phyloP scores from a whole-genome alignment of 2,888 invertebrate species.

The Eustalomyia histrio region DNA sequence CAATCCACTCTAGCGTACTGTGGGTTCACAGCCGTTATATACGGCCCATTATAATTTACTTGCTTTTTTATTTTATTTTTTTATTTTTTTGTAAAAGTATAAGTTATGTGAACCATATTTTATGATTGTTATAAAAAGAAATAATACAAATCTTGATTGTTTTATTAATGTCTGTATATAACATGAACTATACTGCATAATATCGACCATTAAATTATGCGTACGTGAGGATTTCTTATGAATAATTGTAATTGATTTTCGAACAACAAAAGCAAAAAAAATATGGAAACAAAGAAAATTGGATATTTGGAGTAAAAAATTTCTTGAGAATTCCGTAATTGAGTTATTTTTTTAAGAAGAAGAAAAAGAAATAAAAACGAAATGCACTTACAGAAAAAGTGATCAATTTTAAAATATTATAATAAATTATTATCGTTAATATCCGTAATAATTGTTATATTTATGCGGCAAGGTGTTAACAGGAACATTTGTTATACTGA shows the following conservation, averaged over 20 bases:
- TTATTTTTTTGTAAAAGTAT: slow-evolving; percentile 41
- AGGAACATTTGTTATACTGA: no score
- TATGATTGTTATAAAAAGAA: slow-evolving; percentile 49
- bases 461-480: no score
- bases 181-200: slow-evolving; percentile 53
- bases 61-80: no score
- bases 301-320: slow-evolving; percentile 48
- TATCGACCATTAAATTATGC: slow-evolving; percentile 63
- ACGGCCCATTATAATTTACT: background rate
- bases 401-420: background rate
- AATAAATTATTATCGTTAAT: no score
- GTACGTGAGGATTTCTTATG: slow-evolving; percentile 61
- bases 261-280: slow-evolving; percentile 29
- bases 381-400: background rate
- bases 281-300: slow-evolving; percentile 38
- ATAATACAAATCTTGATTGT: slow-evolving; percentile 45
- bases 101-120: slow-evolving; percentile 56
- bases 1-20: background rate
- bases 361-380: no score
- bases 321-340: slow-evolving; percentile 50
- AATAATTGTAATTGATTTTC: slow-evolving; percentile 55
- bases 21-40: background rate
- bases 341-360: slow-evolving; percentile 8
- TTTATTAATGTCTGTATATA: slow-evolving; percentile 50
- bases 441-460: no score